Evolutionary conservation across 2,113 vertebrate genomes (phyloP).

Genomic region (Alethe castanea): DNA sequence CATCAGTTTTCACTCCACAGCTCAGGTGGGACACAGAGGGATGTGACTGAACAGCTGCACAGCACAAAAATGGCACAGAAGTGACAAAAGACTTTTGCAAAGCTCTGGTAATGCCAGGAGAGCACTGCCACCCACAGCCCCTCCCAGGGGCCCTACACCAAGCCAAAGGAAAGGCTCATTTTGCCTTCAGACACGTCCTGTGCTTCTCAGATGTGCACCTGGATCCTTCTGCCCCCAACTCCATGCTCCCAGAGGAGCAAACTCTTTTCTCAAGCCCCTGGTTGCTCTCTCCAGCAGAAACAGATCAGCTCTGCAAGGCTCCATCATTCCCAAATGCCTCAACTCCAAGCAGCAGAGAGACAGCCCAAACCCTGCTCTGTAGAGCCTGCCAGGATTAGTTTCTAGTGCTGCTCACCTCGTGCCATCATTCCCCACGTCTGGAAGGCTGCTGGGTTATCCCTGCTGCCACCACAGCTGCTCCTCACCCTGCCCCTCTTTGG

Average conservation of each 20-base stretch:
- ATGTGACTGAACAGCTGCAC: background rate
- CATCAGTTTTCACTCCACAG: background rate
- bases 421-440: background rate
- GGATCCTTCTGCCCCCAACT: background rate
- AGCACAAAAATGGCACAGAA: background rate
- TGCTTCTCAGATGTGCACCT: background rate
- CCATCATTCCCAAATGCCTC: background rate
- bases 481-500: background rate
- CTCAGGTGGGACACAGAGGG: background rate
- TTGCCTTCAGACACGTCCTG: background rate
- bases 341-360: background rate
- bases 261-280: background rate
- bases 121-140: background rate
- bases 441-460: background rate
- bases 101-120: background rate
- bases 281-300: background rate
- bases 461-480: background rate
- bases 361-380: background rate
- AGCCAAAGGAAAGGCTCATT: background rate
- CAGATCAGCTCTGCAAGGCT: background rate
- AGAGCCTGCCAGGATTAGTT: background rate
- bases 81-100: background rate
- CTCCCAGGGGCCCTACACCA: background rate
- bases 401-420: background rate
- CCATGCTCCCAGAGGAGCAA: fast-evolving